A percentile compares a stretch with the other conserved stretches of the same genome.
Conservation (phyloP, 37 sponge, comb jelly and placozoan genomes). For the Halichondria panicea region DNA sequence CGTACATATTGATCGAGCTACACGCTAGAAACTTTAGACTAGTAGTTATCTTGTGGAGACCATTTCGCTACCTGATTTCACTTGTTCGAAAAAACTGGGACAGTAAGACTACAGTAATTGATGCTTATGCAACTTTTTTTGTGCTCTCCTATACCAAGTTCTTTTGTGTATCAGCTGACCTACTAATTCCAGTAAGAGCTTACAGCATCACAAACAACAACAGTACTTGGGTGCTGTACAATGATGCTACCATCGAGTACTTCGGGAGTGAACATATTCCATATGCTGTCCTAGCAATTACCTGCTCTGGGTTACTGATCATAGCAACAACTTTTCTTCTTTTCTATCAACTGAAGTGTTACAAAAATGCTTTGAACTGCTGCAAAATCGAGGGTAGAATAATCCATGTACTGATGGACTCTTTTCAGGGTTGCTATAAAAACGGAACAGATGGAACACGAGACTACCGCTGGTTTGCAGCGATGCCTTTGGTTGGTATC, state of each 20-base stretch:
- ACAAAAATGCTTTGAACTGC: background rate
- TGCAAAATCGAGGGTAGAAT: background rate
- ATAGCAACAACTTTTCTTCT: constrained; percentile 47
- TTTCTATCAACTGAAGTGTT: constrained; percentile 4
- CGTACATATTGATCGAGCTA: constrained; percentile 13
- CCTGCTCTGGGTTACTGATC: constrained; percentile 13
- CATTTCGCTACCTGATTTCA: constrained; percentile 10
- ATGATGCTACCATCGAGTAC: constrained; percentile 40
- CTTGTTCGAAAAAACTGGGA: constrained; percentile 37
- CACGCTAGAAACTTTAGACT: constrained; percentile 8
- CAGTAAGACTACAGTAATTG: constrained; percentile 26
- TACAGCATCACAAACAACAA: background rate
- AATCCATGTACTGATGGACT: constrained; percentile 31
- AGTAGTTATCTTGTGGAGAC: constrained; percentile 1
- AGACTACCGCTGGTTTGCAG: constrained; percentile 62
- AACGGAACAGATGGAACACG: constrained; percentile 52
- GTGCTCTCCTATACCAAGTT: constrained; percentile 59
- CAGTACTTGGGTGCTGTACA: constrained; percentile 1
- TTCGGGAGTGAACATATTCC: constrained; percentile 37
- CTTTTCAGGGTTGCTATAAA: constrained; percentile 69
- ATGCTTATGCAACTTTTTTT: constrained; percentile 59
- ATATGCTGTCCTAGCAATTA: constrained; percentile 40
- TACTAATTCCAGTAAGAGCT: constrained; percentile 29
- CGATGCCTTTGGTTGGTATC: constrained; percentile 36
- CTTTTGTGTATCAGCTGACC: constrained; percentile 30